These are phyloP conservation scores for Bubo bubo DNA, from an alignment of 2,113 vertebrate species.

Conservation along the genomic window DNA sequence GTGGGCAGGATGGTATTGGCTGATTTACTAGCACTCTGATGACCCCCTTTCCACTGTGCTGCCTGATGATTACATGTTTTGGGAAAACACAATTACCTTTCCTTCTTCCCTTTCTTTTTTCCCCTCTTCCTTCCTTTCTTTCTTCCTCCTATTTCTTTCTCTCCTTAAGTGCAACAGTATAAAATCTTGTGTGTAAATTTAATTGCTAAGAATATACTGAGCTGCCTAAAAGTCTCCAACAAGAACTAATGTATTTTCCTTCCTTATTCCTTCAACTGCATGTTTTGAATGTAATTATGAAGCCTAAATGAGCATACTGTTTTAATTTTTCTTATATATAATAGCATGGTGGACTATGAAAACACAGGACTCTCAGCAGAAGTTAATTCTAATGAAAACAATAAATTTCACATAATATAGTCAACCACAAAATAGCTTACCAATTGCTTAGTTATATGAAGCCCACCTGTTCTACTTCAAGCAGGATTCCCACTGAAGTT, in stretches of 20 bases:
- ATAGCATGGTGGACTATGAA: background rate
- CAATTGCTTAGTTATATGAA: background rate
- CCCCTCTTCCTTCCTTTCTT: background rate
- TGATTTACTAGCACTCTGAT: background rate
- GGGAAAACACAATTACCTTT: background rate
- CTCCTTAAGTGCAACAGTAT: background rate
- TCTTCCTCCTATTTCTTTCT: background rate
- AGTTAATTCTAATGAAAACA: slow-evolving; percentile 10
- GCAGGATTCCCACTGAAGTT: background rate
- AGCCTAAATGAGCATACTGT: background rate
- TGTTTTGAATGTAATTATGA: background rate
- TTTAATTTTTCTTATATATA: background rate
- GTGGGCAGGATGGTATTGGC: background rate
- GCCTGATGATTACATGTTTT: background rate
- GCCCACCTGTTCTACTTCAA: background rate
- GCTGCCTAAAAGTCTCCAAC: background rate
- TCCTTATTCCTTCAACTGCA: background rate
- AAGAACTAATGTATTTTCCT: background rate
- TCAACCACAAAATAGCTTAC: background rate
- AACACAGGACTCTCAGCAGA: background rate
- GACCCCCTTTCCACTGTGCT: background rate
- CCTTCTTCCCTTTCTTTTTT: background rate
- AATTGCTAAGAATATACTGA: background rate
- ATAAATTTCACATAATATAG: background rate
- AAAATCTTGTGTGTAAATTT: background rate